Conservation (phyloP, 2,797 vertebrate species). For the Macropus fuliginosus region DNA sequence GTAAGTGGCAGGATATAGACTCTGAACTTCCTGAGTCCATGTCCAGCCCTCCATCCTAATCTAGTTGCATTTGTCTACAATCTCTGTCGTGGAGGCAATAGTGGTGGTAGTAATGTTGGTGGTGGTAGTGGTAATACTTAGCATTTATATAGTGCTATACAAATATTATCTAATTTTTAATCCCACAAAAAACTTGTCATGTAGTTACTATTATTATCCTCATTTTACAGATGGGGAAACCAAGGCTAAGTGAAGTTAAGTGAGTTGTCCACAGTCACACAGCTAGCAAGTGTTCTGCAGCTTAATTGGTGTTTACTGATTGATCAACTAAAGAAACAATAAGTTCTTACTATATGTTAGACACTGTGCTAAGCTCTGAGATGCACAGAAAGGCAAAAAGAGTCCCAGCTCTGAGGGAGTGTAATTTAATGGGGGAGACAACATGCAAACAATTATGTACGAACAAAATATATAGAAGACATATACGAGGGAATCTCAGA, state of each 20-base stretch:
- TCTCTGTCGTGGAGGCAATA: too few species aligned
- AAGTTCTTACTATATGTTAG: neutral
- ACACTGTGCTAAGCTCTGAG: neutral
- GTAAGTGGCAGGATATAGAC: neutral
- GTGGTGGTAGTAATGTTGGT: too few species aligned
- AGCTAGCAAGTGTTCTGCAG: neutral
- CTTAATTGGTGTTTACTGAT: neutral
- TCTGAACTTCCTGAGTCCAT: neutral
- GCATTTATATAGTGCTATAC: neutral
- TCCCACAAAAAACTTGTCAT: neutral
- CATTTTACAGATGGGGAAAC: neutral
- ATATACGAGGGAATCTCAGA: neutral
- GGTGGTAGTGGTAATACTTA: neutral
- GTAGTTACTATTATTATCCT: neutral
- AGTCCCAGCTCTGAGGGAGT: neutral
- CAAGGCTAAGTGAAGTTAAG: neutral
- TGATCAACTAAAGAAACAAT: neutral
- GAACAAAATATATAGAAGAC: neutral
- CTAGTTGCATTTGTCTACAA: too few species aligned
- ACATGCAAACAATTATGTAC: neutral
- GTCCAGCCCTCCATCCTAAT: neutral
- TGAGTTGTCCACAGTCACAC: neutral
- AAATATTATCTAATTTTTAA: neutral
- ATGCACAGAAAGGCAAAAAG: neutral
- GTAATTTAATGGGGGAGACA: neutral